Evolutionary conservation across 2,888 invertebrate species (phyloP), one percentile per base, ranked within the genome.

Genomic region (Chydorus sphaericus): DNA sequence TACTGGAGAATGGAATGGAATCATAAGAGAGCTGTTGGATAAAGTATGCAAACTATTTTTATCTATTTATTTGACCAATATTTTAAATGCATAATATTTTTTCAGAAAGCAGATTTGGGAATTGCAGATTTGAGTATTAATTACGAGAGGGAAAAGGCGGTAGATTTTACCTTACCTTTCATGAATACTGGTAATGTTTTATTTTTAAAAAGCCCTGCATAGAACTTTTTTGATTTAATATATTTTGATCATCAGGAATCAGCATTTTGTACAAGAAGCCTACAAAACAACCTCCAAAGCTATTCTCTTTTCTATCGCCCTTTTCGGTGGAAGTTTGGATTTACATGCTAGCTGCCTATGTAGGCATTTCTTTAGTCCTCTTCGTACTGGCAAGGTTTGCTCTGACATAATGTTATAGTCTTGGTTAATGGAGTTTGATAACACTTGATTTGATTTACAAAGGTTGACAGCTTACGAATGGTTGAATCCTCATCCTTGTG

Each of bases 141-240:
- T 26, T 94, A 90, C 70, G 89, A 92, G 69, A 80, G 98, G 67
- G 93, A 92, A 68, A 81, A 85, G 61, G 83, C 82, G 55, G 93
- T 96, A 2, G 93, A 94, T 70, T 98, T 98, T 71, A 96, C 96
- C 26, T 94, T 94, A 81, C 98, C 98, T 1, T 98, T 97, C 71
- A 96, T 98, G 90, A 94, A 93, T 71, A 77, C 97, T 56, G 91
- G 89, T 74, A 68, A 71, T 68, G 49, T 18, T n/a, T n/a, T n/a
- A n/a, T n/a, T n/a, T n/a, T n/a, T 29, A 10, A n/a, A 38, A 8
- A 26, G n/a, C 18, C 23, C n/a, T 30, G 14, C 48, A 18, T 14
- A 14, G 48, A 20, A 38, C 10, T 53, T 26, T 38, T 54, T 31
- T n/a, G n/a, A n/a, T n/a, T n/a, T n/a, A n/a, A n/a, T n/a, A n/a